Percentiles rank a stretch among this genome's conserved stretches.
Conservation (phyloP, 2,113 vertebrate genomes). For the Lophius piscatorius region DNA sequence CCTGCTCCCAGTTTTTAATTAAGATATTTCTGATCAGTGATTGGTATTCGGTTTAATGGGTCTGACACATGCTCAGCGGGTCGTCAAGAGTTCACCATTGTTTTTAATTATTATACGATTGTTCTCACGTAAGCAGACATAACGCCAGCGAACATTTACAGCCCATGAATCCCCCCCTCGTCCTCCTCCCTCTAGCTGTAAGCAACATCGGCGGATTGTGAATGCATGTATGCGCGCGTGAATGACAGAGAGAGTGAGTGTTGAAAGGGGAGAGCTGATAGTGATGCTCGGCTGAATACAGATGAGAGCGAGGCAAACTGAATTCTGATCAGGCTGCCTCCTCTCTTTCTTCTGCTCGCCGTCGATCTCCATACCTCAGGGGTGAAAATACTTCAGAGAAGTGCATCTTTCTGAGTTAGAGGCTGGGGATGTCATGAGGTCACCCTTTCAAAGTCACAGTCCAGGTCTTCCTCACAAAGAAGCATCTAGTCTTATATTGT, state of each 20-base stretch:
- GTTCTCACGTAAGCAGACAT: slow-evolving; percentile 11
- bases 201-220: slow-evolving; percentile 27
- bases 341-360: slow-evolving; percentile 14
- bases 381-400: slow-evolving; percentile 50
- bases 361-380: slow-evolving; percentile 34
- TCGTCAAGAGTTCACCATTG: not conserved
- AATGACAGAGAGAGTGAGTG: slow-evolving; percentile 50
- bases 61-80: slow-evolving; percentile 6
- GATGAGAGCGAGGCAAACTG: slow-evolving; percentile 60
- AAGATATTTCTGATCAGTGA: not conserved
- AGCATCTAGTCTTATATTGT: not conserved
- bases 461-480: slow-evolving; percentile 17
- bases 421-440: slow-evolving; percentile 30
- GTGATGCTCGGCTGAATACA: slow-evolving; percentile 66
- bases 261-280: slow-evolving; percentile 65
- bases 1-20: not conserved
- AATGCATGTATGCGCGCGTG: slow-evolving; percentile 8
- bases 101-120: slow-evolving; percentile 8
- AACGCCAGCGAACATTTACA: not conserved
- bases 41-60: slow-evolving; percentile 9
- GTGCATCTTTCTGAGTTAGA: slow-evolving; percentile 40
- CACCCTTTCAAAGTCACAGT: slow-evolving; percentile 44
- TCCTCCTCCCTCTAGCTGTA: slow-evolving; percentile 5
- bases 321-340: slow-evolving; percentile 58
- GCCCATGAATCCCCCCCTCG: not conserved